Base-by-base conservation (phyloP, 2,888 invertebrate species). In the Parapristionchus giblindavisi region DNA sequence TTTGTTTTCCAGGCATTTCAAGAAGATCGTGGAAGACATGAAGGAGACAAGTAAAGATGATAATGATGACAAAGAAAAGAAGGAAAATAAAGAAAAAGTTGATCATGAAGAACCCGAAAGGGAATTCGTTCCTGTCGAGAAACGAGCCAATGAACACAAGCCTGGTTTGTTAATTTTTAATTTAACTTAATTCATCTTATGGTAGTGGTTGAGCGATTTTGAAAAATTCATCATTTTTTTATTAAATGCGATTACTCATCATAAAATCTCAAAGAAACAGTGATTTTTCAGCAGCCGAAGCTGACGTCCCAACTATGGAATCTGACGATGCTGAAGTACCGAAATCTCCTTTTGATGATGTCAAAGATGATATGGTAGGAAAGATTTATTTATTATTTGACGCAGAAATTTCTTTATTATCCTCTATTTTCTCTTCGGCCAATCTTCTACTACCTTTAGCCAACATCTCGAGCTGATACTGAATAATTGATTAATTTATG, bases 271-370 rank as follows among this genome's bases (percentile, higher is more conserved):
- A 58, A 8, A 4, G 1, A 63, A n/a, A 2, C 3, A 1, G 2
- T 11, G 14, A 29, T 1, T 24, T 40, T 40, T 3, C 6, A 40
- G 40, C n/a, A 34, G 27, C 65, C 5, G 40, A 48, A 29, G 65
- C 40, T 14, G 48, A 48, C 11, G 65, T 65, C 29, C 65, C 65
- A 14, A 48, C 65, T 8, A 65, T 65, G 65, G n/a, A 34, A 21
- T 65, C 65, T 24, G 65, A 65, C 32, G 32, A 5, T 11, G 48
- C 40, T 17, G 29, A 11, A 27, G 36, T n/a, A 21, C 65, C 65
- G 1, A 40, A 40, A 27, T 65, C 48, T 11, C 65, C 65, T 1
- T 65, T 65, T 32, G 65, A 65, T 32, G 61, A 29, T 24, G 36
- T 36, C 1, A 61, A 38, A n/a, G 34, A 34, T 5, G 61, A 61